phyloP scores from a whole-genome alignment of 2,113 vertebrate genomes.

The Pangasianodon gigas region DNA sequence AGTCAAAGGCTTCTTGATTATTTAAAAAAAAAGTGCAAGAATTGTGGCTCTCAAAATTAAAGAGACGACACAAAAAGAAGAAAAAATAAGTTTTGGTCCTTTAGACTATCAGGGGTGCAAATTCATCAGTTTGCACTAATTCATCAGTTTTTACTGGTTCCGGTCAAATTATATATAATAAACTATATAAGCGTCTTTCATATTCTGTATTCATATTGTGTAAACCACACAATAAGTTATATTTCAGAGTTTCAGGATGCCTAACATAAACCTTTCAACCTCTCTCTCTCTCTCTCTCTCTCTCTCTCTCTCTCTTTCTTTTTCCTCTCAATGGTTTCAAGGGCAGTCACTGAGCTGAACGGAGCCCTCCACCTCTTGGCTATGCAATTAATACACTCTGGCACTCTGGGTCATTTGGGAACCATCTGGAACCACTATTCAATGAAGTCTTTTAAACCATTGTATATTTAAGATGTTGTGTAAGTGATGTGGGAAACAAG shows the following conservation, averaged over 20 bases:
- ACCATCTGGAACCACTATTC: neutral
- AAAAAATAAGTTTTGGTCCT: neutral
- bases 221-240: neutral
- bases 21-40: neutral
- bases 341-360: slow-evolving; percentile 1
- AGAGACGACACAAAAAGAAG: neutral
- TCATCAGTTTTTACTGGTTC: neutral
- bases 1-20: neutral
- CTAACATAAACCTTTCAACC: neutral
- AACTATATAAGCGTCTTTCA: neutral
- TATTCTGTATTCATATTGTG: neutral
- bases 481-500: neutral
- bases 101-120: neutral
- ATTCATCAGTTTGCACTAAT: neutral
- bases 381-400: neutral
- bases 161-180: neutral
- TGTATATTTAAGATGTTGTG: neutral
- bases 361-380: neutral
- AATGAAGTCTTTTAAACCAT: neutral
- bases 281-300: neutral
- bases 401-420: neutral
- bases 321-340: slow-evolving; percentile 13
- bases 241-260: neutral
- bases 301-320: neutral
- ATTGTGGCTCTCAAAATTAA: neutral